These are phyloP conservation scores for Vanessa cardui DNA, from an alignment of 2,888 invertebrate species.

Conservation along the genomic window DNA sequence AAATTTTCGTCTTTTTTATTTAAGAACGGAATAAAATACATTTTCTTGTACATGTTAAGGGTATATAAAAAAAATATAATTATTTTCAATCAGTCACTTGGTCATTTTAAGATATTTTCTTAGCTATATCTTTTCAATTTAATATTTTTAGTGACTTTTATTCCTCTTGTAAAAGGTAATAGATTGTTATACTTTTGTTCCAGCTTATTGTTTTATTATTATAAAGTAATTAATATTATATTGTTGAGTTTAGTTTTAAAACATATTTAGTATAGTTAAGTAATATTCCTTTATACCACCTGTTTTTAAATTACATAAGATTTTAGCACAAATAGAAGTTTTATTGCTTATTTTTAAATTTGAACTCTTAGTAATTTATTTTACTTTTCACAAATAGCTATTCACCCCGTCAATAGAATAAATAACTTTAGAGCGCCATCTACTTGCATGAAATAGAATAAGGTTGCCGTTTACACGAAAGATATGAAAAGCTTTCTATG, in stretches of 20 bases:
- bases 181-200: no score
- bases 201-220: neutral
- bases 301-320: slow-evolving; percentile 28
- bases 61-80: no score
- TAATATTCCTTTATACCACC: slow-evolving; percentile 32
- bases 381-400: no score
- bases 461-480: neutral
- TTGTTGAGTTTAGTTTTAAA: neutral
- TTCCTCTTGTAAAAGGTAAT: no score
- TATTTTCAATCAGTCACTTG: no score
- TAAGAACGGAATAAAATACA: no score
- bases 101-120: no score
- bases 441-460: neutral
- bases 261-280: neutral
- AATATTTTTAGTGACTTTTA: no score
- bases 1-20: no score
- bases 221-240: neutral
- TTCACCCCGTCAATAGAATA: no score
- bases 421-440: neutral
- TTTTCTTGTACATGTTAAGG: no score
- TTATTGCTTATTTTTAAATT: slow-evolving; percentile 8
- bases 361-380: neutral
- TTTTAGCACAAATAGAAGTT: slow-evolving; percentile 30
- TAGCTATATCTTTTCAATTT: no score
- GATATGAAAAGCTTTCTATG: neutral